Evolutionary conservation across 1,140 invertebrate genomes (phyloP).

Genomic region (Papilio glaucus): DNA sequence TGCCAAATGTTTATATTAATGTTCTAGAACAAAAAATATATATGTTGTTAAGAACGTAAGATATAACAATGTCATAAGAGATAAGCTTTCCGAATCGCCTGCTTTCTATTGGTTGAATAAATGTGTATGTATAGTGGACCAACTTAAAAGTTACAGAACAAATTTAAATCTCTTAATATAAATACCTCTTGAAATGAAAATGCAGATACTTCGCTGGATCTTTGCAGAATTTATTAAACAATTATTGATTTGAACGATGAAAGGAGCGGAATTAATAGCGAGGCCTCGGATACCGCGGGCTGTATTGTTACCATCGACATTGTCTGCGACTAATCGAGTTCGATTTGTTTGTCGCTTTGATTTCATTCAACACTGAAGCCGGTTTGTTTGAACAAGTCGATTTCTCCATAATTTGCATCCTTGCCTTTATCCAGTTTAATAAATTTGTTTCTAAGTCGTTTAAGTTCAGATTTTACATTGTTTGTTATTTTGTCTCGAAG

Average conservation of each 20-base stretch:
- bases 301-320: slow-evolving; percentile 50
- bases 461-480: background rate
- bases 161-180: background rate
- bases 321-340: slow-evolving; percentile 50
- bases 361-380: slow-evolving; percentile 32
- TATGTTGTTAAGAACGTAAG: too few relatives aligned
- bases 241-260: slow-evolving; percentile 51
- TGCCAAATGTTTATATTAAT: background rate
- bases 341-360: slow-evolving; percentile 47
- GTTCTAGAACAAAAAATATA: too few relatives aligned
- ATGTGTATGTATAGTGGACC: too few relatives aligned
- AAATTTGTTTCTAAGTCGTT: background rate
- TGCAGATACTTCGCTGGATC: slow-evolving; percentile 48
- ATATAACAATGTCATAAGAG: too few relatives aligned
- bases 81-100: too few relatives aligned
- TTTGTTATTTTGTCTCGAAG: background rate
- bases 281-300: slow-evolving; percentile 44
- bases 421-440: background rate
- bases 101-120: too few relatives aligned
- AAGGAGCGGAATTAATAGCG: slow-evolving; percentile 57
- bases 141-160: too few relatives aligned
- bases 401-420: slow-evolving; percentile 12
- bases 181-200: slow-evolving; percentile 38
- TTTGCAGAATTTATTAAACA: slow-evolving; percentile 56
- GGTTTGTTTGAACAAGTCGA: slow-evolving; percentile 29